Percentiles rank a stretch among this genome's conserved stretches.
These are phyloP conservation scores for Babylonia areolata DNA, from an alignment of 1,140 invertebrate species.

Conservation along the genomic window DNA sequence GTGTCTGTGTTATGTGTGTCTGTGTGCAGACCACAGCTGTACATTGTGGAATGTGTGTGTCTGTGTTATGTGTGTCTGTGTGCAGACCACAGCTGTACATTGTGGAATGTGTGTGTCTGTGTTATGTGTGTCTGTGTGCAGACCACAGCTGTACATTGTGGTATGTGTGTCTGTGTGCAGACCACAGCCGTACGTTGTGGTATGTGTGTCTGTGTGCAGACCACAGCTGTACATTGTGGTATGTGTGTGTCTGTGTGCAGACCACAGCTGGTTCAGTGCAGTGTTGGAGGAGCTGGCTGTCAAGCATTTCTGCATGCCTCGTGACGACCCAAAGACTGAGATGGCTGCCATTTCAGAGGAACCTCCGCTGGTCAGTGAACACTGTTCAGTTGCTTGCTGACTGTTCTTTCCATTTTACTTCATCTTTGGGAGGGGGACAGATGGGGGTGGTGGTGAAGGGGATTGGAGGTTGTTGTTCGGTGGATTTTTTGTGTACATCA, in stretches of 20 bases:
- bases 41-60: too few species aligned
- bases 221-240: slow-evolving; percentile 48
- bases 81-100: not conserved
- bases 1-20: too few species aligned
- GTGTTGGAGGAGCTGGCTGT: slow-evolving; percentile 63
- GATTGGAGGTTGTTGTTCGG: too few species aligned
- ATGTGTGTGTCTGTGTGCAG: slow-evolving; percentile 48
- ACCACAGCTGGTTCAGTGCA: slow-evolving; percentile 66
- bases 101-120: not conserved
- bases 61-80: not conserved
- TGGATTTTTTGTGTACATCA: too few species aligned
- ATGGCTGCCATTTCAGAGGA: slow-evolving; percentile 65
- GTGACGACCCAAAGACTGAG: slow-evolving; percentile 60
- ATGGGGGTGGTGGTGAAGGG: too few species aligned
- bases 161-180: not conserved
- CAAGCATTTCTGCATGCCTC: slow-evolving; percentile 70
- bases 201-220: slow-evolving; percentile 50
- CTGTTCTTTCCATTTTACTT: not conserved
- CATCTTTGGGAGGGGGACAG: too few species aligned
- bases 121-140: not conserved
- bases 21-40: not conserved
- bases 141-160: not conserved
- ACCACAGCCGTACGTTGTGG: too few species aligned
- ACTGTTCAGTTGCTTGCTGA: not conserved
- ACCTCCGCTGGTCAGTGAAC: slow-evolving; percentile 34